These are phyloP conservation scores for Lophotriccus pileatus DNA, from an alignment of 2,797 vertebrate genomes.

Conservation along the genomic window DNA sequence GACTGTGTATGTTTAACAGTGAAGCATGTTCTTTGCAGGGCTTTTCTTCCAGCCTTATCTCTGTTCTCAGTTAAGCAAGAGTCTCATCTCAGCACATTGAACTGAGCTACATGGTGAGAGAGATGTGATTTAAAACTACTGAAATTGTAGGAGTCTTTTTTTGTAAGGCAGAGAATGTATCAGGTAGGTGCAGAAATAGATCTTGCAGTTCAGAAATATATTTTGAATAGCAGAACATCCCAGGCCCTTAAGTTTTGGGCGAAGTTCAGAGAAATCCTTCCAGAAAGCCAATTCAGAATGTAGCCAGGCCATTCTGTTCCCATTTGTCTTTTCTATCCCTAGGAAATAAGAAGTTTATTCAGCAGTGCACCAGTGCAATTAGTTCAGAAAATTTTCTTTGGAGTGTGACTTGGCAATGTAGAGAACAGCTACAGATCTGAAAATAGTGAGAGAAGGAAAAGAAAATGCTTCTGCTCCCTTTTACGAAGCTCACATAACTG, in stretches of 20 bases:
- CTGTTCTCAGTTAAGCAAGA: not conserved
- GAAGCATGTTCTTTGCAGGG: not conserved
- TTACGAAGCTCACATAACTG: not conserved
- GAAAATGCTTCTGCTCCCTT: not conserved
- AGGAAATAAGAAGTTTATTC: constrained; percentile 6
- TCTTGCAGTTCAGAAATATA: not conserved
- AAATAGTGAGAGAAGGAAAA: not conserved
- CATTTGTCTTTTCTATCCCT: constrained; percentile 24
- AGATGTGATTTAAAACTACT: not conserved
- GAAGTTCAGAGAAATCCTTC: constrained; percentile 47
- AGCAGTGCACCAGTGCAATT: not conserved
- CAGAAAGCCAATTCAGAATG: constrained; percentile 51
- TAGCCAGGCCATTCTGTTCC: constrained; percentile 32
- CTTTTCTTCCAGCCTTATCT: not conserved
- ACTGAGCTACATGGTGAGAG: not conserved
- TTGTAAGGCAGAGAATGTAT: not conserved
- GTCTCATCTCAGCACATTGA: not conserved
- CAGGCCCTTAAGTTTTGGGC: not conserved
- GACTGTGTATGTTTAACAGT: not conserved
- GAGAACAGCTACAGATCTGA: not conserved
- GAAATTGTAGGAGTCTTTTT: not conserved
- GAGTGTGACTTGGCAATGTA: not conserved
- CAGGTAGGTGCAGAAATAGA: not conserved
- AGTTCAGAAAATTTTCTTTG: not conserved
- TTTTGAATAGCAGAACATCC: not conserved